Conservation (phyloP, 2,113 vertebrate genomes). For the Cryptotis parvus region DNA sequence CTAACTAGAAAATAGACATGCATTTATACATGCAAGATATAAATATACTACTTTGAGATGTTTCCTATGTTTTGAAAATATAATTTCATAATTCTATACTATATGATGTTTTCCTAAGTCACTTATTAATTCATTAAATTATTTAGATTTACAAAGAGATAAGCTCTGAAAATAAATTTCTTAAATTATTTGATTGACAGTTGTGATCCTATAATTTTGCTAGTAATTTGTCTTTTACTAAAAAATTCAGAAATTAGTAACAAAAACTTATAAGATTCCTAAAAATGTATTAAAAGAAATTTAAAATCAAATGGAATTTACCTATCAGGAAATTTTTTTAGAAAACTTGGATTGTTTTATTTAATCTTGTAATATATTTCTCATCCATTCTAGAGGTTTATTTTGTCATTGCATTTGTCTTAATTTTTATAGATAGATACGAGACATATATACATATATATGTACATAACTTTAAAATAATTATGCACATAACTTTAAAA, state of each 20-base stretch:
- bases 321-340: not conserved
- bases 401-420: no score
- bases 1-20: not conserved
- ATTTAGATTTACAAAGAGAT: not conserved
- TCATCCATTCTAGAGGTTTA: not conserved
- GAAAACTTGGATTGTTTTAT: no score
- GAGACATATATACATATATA: no score
- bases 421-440: no score
- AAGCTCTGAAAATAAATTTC: not conserved
- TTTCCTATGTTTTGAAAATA: not conserved
- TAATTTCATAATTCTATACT: not conserved
- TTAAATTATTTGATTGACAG: not conserved
- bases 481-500: not conserved
- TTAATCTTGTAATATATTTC: no score
- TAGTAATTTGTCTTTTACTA: not conserved
- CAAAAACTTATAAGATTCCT: not conserved
- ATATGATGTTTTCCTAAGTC: not conserved
- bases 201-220: not conserved
- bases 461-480: no score
- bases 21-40: not conserved
- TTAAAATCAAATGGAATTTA: not conserved
- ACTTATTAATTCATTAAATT: not conserved
- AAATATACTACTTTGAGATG: not conserved
- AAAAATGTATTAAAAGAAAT: not conserved
- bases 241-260: not conserved